Conservation (phyloP, 1,140 invertebrate genomes). For the Trachelipus rathkii region DNA sequence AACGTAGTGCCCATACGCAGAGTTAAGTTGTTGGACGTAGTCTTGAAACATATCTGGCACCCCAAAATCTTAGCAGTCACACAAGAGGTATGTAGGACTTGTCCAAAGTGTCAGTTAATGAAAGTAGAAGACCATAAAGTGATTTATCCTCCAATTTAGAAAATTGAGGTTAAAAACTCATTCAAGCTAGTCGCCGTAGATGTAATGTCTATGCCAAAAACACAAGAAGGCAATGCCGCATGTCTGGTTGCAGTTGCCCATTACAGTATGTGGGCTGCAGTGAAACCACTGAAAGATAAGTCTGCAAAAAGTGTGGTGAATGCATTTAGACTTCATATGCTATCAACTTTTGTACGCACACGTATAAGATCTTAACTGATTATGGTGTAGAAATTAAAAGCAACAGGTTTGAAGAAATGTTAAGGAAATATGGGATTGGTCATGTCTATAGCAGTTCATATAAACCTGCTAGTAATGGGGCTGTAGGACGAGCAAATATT, state of each 20-base stretch:
- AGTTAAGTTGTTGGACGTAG: neutral
- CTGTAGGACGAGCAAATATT: neutral
- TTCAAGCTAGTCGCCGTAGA: neutral
- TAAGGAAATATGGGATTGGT: neutral
- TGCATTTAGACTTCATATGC: neutral
- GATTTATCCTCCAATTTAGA: neutral
- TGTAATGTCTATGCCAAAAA: neutral
- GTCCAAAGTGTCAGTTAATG: neutral
- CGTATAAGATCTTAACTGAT: neutral
- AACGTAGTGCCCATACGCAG: too few species aligned
- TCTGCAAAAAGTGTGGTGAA: neutral
- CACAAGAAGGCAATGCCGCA: neutral
- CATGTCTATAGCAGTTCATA: neutral
- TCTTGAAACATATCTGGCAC: neutral
- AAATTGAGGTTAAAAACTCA: neutral
- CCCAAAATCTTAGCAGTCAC: neutral
- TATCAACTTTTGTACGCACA: neutral
- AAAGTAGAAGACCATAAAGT: neutral
- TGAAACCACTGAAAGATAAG: neutral
- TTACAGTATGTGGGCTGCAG: neutral
- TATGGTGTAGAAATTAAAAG: neutral
- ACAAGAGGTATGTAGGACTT: neutral
- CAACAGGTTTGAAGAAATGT: neutral
- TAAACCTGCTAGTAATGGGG: neutral
- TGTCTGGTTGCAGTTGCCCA: neutral